These are phyloP conservation scores for Pentalonia nigronervosa DNA, from an alignment of 1,140 invertebrate genomes.

Conservation along the genomic window DNA sequence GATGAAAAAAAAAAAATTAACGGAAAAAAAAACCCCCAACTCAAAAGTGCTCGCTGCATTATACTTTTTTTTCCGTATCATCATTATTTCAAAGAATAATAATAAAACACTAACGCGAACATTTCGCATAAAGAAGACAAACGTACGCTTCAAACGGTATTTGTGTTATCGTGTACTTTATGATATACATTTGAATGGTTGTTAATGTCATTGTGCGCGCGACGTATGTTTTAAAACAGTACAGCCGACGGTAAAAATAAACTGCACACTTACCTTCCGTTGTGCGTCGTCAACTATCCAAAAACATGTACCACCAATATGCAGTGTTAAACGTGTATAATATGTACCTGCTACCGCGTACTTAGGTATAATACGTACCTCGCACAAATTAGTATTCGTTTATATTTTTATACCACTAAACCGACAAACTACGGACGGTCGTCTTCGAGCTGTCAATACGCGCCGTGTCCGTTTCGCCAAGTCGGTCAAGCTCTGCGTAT, in stretches of 20 bases:
- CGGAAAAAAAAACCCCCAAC: neutral
- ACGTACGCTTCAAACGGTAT: neutral
- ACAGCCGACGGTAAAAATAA: neutral
- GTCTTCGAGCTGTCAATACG: neutral
- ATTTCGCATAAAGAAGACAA: neutral
- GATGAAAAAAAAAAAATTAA: neutral
- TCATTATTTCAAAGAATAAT: neutral
- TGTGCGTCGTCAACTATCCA: neutral
- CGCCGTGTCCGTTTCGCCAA: neutral
- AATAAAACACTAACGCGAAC: neutral
- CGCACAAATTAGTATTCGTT: neutral
- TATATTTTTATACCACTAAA: neutral
- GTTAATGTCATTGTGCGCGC: neutral
- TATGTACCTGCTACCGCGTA: too few species aligned
- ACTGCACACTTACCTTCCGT: neutral
- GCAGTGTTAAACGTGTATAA: neutral
- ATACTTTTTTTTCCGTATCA: neutral
- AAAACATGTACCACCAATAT: neutral
- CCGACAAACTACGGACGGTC: neutral
- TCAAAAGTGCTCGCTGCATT: neutral
- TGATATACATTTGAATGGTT: neutral
- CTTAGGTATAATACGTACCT: too few species aligned
- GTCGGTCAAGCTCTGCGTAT: neutral
- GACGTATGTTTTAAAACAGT: neutral
- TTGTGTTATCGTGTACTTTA: neutral